Evolutionary conservation across 2,888 invertebrate genomes (phyloP), one percentile per base, ranked within the genome.

Genomic region (Agapetus fuscipes): DNA sequence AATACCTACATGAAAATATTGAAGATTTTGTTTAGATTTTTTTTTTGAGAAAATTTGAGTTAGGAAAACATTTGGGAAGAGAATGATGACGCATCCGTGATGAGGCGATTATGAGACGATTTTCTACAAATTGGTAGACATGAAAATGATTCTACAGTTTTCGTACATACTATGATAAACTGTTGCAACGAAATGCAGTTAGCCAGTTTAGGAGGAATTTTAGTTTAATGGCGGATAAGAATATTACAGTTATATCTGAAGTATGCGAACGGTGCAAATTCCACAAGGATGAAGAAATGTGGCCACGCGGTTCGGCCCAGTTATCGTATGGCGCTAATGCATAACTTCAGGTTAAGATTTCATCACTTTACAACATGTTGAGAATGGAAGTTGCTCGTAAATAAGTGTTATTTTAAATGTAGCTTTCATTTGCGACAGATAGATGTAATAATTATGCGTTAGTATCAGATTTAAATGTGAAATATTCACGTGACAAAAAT

Each of bases 251-350:
- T n/a, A n/a, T n/a, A n/a, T n/a, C 14, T 12, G 15, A 33, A 27
- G 12, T 17, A 5, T 9, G 10, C 7, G 17, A 3, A 27, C 24
- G 12, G 35, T 30, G 27, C 38, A 39, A 41, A 45, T 41, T 41
- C 41, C 33, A 35, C 30, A 11, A 25, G 12, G 17, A 36, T 39
- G 11, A 50, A 58, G 55, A 64, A 65, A 66, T 64, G 64, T 64
- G 66, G 68, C 69, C 69, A 70, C 69, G 69, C 68, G 69, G 69
- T 69, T 66, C 64, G 66, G 59, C 64, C 60, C 35, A 32, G 32
- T 37, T 38, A 31, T 43, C 43, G 35, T 43, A 39, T 43, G 39
- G 42, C 35, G 37, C 32, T 35, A 39, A 38, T 37, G 41, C 41
- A 24, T 32, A 30, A 39, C 17, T 34, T 32, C 24, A 27, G 37